These are phyloP conservation scores for Sciurus vulgaris DNA, from an alignment of 2,797 vertebrate species.

Conservation along the genomic window DNA sequence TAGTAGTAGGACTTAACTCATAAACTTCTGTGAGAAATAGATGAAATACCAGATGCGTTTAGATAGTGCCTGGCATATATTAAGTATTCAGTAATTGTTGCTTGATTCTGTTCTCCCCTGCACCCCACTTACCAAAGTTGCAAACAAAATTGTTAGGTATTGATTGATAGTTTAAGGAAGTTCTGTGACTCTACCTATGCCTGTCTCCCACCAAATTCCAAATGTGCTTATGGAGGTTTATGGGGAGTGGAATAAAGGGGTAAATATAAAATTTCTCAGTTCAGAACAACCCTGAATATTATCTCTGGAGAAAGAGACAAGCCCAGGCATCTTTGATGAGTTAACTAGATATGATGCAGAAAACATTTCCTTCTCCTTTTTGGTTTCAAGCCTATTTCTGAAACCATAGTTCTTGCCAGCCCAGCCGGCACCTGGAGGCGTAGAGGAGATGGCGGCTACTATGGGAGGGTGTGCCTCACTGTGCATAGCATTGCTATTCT, in stretches of 20 bases:
- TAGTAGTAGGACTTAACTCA: neutral
- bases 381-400: conserved; percentile 33
- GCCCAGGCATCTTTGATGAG: conserved; percentile 6
- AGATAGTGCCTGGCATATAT: neutral
- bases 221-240: accelerated
- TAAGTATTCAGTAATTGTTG: neutral
- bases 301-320: conserved; percentile 60
- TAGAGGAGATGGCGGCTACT: neutral
- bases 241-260: neutral
- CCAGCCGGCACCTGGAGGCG: neutral
- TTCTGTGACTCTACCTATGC: no score
- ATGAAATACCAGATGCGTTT: neutral
- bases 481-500: conserved; percentile 26
- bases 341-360: conserved; percentile 70
- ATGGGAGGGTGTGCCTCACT: neutral
- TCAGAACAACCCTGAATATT: conserved; percentile 17
- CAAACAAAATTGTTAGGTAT: neutral
- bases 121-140: neutral
- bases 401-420: neutral
- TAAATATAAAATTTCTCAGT: conserved; percentile 20
- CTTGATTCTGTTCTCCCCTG: neutral
- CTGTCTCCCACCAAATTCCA: neutral
- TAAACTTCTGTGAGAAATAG: neutral
- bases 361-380: conserved; percentile 81
- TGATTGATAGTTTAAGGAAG: neutral